A percentile compares a stretch with the other conserved stretches of the same genome.
Conservation (phyloP, 2,888 invertebrate genomes). For the Hanleya hanleyi region DNA sequence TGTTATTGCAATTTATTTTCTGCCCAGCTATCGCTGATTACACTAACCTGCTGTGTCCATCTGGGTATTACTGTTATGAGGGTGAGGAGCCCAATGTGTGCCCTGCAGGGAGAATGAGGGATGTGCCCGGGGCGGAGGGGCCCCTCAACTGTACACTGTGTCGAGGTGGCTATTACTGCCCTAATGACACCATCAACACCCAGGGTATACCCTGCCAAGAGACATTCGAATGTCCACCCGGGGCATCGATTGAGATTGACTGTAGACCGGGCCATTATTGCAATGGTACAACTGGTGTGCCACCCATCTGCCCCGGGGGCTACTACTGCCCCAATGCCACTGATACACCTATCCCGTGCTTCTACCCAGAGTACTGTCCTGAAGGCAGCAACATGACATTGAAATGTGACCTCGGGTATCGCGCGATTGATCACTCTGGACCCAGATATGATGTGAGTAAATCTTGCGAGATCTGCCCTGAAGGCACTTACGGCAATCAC, state of each 20-base stretch:
- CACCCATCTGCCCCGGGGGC: constrained; percentile 65
- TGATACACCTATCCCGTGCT: constrained; percentile 57
- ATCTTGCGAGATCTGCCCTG: constrained; percentile 65
- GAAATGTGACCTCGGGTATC: constrained; percentile 63
- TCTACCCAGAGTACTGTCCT: constrained; percentile 66
- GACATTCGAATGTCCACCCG: constrained; percentile 63
- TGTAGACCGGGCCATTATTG: constrained; percentile 67
- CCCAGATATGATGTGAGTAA: constrained; percentile 45
- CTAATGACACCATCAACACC: constrained; percentile 61
- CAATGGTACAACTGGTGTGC: constrained; percentile 54
- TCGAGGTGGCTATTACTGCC: constrained; percentile 62
- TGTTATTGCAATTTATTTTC: too few relatives aligned
- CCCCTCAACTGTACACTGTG: constrained; percentile 60
- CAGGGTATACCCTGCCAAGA: constrained; percentile 64
- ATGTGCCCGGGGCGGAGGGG: constrained; percentile 54
- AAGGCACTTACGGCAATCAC: constrained; percentile 67
- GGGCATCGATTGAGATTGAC: constrained; percentile 56
- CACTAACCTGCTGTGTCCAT: constrained; percentile 61
- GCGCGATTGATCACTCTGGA: constrained; percentile 55
- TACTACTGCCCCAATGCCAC: constrained; percentile 68
- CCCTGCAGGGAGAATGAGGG: constrained; percentile 67
- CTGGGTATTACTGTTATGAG: constrained; percentile 63
- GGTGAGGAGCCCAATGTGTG: constrained; percentile 65
- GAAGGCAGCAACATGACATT: constrained; percentile 62
- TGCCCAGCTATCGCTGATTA: constrained; percentile 62